Percentiles rank a stretch among this genome's conserved stretches.
Evolutionary conservation across 2,888 invertebrate genomes (phyloP).

Genomic region (Hyposoter didymator): DNA sequence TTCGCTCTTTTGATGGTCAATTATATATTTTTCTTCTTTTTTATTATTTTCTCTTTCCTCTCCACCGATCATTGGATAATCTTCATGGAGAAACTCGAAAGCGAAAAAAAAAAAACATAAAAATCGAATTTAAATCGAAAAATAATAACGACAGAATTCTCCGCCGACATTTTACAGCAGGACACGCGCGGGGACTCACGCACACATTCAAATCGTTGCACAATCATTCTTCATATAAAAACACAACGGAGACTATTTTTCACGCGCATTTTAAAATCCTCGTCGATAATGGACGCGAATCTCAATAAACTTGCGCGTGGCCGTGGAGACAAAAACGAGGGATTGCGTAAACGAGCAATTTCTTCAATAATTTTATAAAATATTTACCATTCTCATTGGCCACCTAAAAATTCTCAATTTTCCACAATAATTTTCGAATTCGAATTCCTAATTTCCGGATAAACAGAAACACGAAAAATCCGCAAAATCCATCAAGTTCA

Average conservation of each 20-base stretch:
- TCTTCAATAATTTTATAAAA: neutral
- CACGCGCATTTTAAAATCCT: slow-evolving; percentile 25
- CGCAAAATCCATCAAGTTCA: no score
- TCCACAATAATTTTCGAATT: no score
- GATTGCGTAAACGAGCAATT: neutral
- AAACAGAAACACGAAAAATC: no score
- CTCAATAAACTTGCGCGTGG: no score
- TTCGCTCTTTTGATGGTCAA: neutral
- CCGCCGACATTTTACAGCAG: neutral
- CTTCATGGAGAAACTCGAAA: neutral
- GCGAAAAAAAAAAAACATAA: neutral
- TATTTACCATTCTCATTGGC: neutral
- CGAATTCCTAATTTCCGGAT: no score
- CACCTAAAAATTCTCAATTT: no score
- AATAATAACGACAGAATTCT: neutral
- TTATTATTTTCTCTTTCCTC: neutral
- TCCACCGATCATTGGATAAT: neutral
- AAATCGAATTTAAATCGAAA: neutral
- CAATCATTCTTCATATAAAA: slow-evolving; percentile 63
- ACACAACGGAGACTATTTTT: slow-evolving; percentile 53
- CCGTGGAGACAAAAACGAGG: neutral
- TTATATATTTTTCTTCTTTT: neutral
- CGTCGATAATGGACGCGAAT: slow-evolving; percentile 26
- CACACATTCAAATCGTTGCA: slow-evolving; percentile 63
- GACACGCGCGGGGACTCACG: neutral